Percentiles rank a stretch among this genome's conserved stretches.
Conservation (phyloP, 1,140 invertebrate genomes). For the Drosophila setifemur region DNA sequence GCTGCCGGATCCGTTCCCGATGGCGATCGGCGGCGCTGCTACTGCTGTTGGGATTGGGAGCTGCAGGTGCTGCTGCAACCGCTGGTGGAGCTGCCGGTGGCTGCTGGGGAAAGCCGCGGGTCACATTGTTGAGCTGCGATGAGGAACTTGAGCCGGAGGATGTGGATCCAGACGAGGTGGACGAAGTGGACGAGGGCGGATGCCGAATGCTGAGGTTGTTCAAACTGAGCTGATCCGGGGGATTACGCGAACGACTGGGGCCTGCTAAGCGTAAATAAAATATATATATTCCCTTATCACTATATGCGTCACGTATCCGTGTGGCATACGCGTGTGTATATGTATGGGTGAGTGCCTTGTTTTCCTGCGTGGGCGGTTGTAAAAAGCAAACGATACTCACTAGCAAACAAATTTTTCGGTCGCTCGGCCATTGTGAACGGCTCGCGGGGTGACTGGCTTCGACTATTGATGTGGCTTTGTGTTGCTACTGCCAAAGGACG, state of each 20-base stretch:
- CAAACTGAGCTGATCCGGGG: constrained; percentile 74
- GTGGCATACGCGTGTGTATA: constrained; percentile 13
- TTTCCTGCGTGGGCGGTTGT: constrained; percentile 38
- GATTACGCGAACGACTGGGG: constrained; percentile 67
- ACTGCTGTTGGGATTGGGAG: constrained; percentile 9
- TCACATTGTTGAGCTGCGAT: constrained; percentile 68
- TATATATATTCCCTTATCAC: constrained; percentile 49
- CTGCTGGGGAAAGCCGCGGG: constrained; percentile 57
- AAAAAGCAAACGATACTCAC: constrained; percentile 54
- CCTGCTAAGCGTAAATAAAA: constrained; percentile 42
- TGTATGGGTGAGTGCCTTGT: constrained; percentile 20
- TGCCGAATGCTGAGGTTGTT: constrained; percentile 74
- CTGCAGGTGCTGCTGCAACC: constrained; percentile 7
- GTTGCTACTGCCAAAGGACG: constrained; percentile 14
- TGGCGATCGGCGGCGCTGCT: constrained; percentile 47
- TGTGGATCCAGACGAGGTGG: constrained; percentile 78
- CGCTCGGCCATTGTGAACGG: constrained; percentile 67
- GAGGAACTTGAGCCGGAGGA: constrained; percentile 80
- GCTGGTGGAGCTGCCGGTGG: constrained; percentile 12
- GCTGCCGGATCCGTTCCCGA: constrained; percentile 45
- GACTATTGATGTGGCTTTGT: constrained; percentile 46
- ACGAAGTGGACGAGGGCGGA: constrained; percentile 76
- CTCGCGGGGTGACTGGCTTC: constrained; percentile 6
- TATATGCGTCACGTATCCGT: constrained; percentile 49
- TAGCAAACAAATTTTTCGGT: constrained; percentile 79